phyloP scores from a whole-genome alignment of 1,140 invertebrate genomes.

The Magallana angulata region DNA sequence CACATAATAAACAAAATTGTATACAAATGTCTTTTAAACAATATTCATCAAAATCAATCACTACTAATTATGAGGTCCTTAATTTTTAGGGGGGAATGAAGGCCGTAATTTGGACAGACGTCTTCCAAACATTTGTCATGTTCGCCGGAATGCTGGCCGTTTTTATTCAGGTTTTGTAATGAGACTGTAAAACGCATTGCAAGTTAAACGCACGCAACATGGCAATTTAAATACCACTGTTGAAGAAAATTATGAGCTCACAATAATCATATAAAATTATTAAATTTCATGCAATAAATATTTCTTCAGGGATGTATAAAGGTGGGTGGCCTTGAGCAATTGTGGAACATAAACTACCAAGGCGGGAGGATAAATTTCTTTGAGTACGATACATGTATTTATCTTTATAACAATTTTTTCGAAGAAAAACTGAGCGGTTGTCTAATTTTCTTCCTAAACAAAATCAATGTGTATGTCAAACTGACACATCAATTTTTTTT shows the following conservation, averaged over 20 bases:
- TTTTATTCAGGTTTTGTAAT: constrained; percentile 63
- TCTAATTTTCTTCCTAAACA: too few relatives aligned
- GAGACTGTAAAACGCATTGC: too few relatives aligned
- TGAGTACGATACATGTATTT: constrained; percentile 80
- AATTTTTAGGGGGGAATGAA: constrained; percentile 72
- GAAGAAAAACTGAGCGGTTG: too few relatives aligned
- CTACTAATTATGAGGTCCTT: neutral
- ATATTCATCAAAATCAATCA: neutral
- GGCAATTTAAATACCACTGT: too few relatives aligned
- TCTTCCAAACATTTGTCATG: constrained; percentile 75
- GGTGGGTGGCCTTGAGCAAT: constrained; percentile 83
- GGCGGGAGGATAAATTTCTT: constrained; percentile 85
- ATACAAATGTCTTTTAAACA: neutral
- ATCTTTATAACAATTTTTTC: neutral
- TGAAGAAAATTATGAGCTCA: too few relatives aligned
- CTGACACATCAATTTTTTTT: constrained; percentile 41
- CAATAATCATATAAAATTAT: too few relatives aligned
- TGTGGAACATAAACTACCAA: constrained; percentile 84
- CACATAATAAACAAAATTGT: neutral
- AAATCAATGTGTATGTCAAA: neutral
- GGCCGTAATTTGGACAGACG: constrained; percentile 76
- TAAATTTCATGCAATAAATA: neutral
- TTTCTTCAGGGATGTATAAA: constrained; percentile 76
- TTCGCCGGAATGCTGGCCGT: constrained; percentile 70
- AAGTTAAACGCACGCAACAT: too few relatives aligned